A percentile compares a stretch with the other conserved stretches of the same genome.
Conservation (phyloP, 2,888 invertebrate genomes). For the Cephus pulcher region DNA sequence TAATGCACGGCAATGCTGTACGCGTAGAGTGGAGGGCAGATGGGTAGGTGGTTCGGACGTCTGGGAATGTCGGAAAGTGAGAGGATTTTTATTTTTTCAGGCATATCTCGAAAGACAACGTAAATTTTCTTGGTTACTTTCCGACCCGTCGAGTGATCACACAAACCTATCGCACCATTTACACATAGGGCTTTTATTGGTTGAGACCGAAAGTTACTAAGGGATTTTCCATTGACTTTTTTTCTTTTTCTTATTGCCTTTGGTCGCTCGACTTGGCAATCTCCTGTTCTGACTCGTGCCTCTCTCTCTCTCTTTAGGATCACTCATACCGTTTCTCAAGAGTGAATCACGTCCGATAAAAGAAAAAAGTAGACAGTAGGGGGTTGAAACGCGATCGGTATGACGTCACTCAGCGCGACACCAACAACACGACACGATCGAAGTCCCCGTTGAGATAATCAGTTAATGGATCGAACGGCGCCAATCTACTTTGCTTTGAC, state of each 20-base stretch:
- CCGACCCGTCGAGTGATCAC: not conserved
- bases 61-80: constrained; percentile 30
- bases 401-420: constrained; percentile 3
- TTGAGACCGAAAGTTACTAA: not conserved
- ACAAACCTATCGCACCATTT: not conserved
- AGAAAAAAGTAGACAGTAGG: not conserved
- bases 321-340: not conserved
- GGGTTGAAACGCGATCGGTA: constrained; percentile 1
- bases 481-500: constrained; percentile 19
- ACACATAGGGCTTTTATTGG: not conserved
- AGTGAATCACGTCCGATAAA: not conserved
- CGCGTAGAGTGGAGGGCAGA: too few species aligned
- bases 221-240: constrained; percentile 10
- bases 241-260: not conserved
- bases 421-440: constrained; percentile 3
- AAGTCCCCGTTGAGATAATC: constrained; percentile 15
- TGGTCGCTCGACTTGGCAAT: constrained; percentile 7
- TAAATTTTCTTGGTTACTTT: not conserved
- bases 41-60: constrained; percentile 13
- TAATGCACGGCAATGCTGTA: constrained; percentile 28
- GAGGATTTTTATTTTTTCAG: not conserved
- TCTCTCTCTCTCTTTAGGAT: not conserved
- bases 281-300: not conserved
- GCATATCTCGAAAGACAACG: not conserved
- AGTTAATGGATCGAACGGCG: constrained; percentile 21